These are phyloP conservation scores for Probosciger aterrimus DNA, from an alignment of 2,113 vertebrate species.

Conservation along the genomic window DNA sequence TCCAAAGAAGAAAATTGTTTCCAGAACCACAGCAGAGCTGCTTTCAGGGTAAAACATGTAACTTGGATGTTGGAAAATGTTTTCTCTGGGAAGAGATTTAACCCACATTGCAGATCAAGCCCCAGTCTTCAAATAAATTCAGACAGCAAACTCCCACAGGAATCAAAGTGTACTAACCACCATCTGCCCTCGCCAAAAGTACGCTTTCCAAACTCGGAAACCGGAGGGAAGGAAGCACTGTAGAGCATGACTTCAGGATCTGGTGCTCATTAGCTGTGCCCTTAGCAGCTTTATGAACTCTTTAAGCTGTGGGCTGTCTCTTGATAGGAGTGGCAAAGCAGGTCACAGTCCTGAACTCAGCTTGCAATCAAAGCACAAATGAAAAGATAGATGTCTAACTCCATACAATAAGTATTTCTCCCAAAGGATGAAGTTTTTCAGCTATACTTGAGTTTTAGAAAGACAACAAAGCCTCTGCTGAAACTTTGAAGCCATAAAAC, in stretches of 20 bases:
- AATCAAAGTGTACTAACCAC: background rate
- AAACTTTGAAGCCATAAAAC: background rate
- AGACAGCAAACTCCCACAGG: background rate
- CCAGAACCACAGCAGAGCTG: background rate
- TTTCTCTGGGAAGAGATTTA: background rate
- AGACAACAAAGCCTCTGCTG: background rate
- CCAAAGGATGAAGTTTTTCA: background rate
- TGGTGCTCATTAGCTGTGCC: background rate
- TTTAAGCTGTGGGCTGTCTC: background rate
- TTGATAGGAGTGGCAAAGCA: rapidly evolving
- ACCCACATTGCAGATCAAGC: background rate
- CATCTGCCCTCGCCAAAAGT: background rate
- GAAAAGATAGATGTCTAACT: background rate
- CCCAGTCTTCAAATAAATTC: background rate
- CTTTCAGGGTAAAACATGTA: background rate
- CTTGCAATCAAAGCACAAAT: background rate
- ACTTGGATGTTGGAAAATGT: background rate
- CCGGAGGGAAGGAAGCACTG: background rate
- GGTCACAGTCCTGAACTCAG: background rate
- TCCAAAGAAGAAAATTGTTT: background rate
- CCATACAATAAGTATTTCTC: background rate
- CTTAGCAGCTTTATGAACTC: rapidly evolving
- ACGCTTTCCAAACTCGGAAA: background rate
- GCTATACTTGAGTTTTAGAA: background rate
- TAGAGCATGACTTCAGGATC: background rate